These are phyloP conservation scores for Allobates femoralis DNA, from an alignment of 2,797 vertebrate genomes.

Conservation along the genomic window DNA sequence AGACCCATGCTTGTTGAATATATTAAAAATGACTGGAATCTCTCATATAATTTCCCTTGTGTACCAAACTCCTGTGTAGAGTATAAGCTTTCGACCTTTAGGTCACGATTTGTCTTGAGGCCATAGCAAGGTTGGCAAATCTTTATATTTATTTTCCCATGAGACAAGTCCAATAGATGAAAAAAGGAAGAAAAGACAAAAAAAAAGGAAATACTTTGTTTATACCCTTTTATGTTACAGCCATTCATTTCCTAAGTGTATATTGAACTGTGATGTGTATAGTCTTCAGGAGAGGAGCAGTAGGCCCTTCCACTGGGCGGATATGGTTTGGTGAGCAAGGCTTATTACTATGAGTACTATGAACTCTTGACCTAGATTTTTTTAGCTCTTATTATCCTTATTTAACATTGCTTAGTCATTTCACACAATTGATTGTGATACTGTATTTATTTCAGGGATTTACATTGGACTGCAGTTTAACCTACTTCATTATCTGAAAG, in stretches of 20 bases:
- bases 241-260: not conserved
- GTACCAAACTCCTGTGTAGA: conserved; percentile 50
- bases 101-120: conserved; percentile 55
- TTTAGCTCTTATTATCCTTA: not conserved
- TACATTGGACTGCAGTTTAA: not conserved
- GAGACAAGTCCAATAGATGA: conserved; percentile 37
- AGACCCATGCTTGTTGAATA: conserved; percentile 38
- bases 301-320: not conserved
- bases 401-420: not conserved
- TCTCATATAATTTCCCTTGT: conserved; percentile 60
- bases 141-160: conserved; percentile 31
- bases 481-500: not conserved
- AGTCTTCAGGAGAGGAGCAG: not conserved
- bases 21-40: conserved; percentile 53
- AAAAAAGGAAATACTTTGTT: conserved; percentile 2
- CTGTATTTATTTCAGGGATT: not conserved
- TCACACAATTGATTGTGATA: not conserved
- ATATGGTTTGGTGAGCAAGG: conserved; percentile 33
- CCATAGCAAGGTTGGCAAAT: conserved; percentile 33
- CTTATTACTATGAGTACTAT: conserved; percentile 11
- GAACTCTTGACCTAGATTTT: conserved; percentile 41
- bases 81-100: conserved; percentile 43
- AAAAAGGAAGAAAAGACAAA: conserved; percentile 36
- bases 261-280: conserved; percentile 12
- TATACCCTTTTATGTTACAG: not conserved